These are phyloP conservation scores for Torymus auratus DNA, from an alignment of 2,888 invertebrate species.

Conservation along the genomic window DNA sequence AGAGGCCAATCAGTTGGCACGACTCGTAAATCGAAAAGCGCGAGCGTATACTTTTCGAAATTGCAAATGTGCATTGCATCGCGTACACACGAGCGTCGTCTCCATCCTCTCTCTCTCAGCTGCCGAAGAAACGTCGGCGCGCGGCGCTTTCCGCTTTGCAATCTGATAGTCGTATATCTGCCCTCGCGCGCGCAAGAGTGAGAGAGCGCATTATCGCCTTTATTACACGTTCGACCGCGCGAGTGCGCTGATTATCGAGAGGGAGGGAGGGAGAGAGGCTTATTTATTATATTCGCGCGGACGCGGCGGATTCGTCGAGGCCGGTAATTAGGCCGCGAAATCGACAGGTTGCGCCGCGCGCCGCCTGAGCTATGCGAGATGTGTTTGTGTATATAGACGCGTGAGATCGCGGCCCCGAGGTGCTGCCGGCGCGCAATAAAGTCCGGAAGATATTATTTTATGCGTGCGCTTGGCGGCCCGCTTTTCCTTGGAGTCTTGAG, in stretches of 20 bases:
- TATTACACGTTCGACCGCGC: not conserved
- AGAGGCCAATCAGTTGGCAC: conserved; percentile 1
- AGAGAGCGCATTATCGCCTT: not conserved
- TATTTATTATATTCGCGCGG: conserved; percentile 37
- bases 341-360: conserved; percentile 25
- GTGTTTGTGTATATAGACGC: not conserved
- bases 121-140: not conserved
- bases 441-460: conserved; percentile 15
- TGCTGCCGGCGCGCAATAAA: conserved; percentile 6
- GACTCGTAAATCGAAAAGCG: conserved; percentile 45
- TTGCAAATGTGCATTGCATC: conserved; percentile 17
- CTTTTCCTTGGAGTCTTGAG: not conserved
- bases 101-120: not conserved
- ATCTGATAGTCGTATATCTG: conserved; percentile 44
- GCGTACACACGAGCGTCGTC: not conserved
- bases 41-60: conserved; percentile 43
- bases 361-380: no score
- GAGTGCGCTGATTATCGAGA: conserved; percentile 30
- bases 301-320: conserved; percentile 4
- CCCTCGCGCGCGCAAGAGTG: no score
- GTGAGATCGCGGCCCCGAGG: not conserved
- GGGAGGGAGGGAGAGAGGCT: not conserved
- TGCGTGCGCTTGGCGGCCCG: not conserved
- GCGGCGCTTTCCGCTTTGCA: conserved; percentile 15
- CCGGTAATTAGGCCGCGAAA: conserved; percentile 43